Base-by-base conservation (phyloP, 2,113 vertebrate genomes). In the Chaenocephalus aceratus region DNA sequence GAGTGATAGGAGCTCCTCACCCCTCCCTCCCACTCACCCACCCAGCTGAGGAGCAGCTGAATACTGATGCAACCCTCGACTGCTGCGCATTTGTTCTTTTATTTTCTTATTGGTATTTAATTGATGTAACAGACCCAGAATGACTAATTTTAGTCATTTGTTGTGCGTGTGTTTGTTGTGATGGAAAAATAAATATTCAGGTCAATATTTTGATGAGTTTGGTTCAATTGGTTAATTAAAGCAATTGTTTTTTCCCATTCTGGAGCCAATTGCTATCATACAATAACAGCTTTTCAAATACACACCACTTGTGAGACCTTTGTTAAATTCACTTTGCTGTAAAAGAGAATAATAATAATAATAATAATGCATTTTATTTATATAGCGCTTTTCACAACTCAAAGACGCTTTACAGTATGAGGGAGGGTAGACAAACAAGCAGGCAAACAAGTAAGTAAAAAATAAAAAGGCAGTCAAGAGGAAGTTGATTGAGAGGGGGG, bases 1-100 rank as follows among this genome's bases (percentile, higher is more conserved):
- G 86, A 89, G 86, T 88, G 89, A 90, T 82, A 82, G 88, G 86
- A 79, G 86, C 82, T 77, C 65, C 82, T 81, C 86, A 21, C 73
- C 58, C 72, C 80, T 64, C 82, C 73, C 82, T 64, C 82, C 73
- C 82, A 26, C 82, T 71, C 72, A 82, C 77, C 80, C 85, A 75
- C 80, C 81, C 76, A 73, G 51, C 77, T 60, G 72, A 70, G 57
- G 64, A 68, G 67, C 70, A 66, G 81, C 75, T 59, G 88, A 88
- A 91, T 89, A 89, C 82, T 88, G 82, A 91, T 92, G 71, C 71
- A 44, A 59, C 75, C 78, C 56, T 54, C 46, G 36, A 41, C 46
- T 68, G 23, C 70, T 13, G 15, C n/a, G 51, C 23, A 15, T 46
- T 79, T 72, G 14, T 54, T 45, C 13, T 48, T 48, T 52, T 62